These are phyloP conservation scores for Nephila pilipes DNA, from an alignment of 1,140 invertebrate species.

Conservation along the genomic window DNA sequence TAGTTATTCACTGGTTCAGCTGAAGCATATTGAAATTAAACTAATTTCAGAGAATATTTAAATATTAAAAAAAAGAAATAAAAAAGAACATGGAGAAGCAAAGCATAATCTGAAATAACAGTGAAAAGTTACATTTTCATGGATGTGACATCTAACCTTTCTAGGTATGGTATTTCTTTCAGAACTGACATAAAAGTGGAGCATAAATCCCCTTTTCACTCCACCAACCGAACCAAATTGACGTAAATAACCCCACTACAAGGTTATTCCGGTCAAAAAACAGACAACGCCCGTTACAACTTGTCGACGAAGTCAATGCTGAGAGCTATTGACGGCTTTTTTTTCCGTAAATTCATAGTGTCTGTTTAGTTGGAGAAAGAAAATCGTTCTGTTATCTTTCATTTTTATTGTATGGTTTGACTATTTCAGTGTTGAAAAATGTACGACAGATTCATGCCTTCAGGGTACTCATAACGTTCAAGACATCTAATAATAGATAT, in stretches of 20 bases:
- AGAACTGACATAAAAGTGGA: conserved; percentile 27
- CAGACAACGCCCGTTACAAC: conserved; percentile 29
- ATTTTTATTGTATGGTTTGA: conserved; percentile 3
- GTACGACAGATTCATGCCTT: background rate
- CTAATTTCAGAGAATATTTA: too few relatives aligned
- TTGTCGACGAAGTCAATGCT: background rate
- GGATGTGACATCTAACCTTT: background rate
- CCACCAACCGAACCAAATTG: background rate
- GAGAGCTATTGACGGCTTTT: background rate
- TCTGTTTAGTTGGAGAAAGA: background rate
- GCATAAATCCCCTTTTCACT: conserved; percentile 25
- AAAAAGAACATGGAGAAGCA: background rate
- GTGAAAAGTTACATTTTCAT: background rate
- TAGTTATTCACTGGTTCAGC: too few relatives aligned
- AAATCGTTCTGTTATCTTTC: background rate
- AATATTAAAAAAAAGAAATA: too few relatives aligned
- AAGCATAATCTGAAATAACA: background rate
- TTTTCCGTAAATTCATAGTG: background rate
- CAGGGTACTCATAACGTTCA: background rate
- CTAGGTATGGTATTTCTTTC: conserved; percentile 8
- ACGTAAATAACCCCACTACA: conserved; percentile 25
- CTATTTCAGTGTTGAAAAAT: background rate
- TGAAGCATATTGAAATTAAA: too few relatives aligned
- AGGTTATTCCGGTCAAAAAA: conserved; percentile 20
- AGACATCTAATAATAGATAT: too few relatives aligned